These are phyloP conservation scores for Macrotrachela quadricornifera DNA, from an alignment of 1,140 invertebrate species.

Conservation along the genomic window DNA sequence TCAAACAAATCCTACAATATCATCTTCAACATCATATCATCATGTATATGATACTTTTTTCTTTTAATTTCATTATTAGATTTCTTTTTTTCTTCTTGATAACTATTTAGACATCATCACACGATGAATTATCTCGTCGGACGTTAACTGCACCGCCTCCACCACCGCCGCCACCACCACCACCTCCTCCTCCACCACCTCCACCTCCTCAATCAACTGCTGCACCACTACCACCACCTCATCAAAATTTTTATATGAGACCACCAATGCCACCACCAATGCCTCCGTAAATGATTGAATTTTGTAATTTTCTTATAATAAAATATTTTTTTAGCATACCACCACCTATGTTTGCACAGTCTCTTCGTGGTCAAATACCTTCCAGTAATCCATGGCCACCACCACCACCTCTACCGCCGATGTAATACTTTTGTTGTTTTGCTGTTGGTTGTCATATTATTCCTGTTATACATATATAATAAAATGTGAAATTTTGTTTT, in stretches of 20 bases:
- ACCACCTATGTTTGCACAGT: too few species aligned
- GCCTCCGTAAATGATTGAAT: too few species aligned
- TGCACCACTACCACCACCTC: neutral
- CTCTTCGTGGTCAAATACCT: too few species aligned
- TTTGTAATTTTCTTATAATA: too few species aligned
- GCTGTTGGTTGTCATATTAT: too few species aligned
- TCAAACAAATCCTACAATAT: slow-evolving; percentile 1
- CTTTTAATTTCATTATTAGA: neutral
- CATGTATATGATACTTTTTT: slow-evolving; percentile 8
- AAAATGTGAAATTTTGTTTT: too few species aligned
- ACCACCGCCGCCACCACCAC: slow-evolving; percentile 10
- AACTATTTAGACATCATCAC: neutral
- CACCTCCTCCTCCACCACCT: slow-evolving; percentile 1
- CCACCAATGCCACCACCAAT: too few species aligned
- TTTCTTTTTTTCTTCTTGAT: neutral
- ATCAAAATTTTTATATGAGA: neutral
- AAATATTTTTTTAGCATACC: too few species aligned
- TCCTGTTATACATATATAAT: too few species aligned
- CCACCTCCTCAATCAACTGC: neutral
- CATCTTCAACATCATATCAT: neutral
- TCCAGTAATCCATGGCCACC: too few species aligned
- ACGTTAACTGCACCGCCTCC: neutral
- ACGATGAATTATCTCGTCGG: neutral
- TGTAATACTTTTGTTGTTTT: too few species aligned
- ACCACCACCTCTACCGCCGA: too few species aligned